These are phyloP conservation scores for Caenorhabditis sulstoni DNA, from an alignment of 2,888 invertebrate genomes.

Conservation along the genomic window DNA sequence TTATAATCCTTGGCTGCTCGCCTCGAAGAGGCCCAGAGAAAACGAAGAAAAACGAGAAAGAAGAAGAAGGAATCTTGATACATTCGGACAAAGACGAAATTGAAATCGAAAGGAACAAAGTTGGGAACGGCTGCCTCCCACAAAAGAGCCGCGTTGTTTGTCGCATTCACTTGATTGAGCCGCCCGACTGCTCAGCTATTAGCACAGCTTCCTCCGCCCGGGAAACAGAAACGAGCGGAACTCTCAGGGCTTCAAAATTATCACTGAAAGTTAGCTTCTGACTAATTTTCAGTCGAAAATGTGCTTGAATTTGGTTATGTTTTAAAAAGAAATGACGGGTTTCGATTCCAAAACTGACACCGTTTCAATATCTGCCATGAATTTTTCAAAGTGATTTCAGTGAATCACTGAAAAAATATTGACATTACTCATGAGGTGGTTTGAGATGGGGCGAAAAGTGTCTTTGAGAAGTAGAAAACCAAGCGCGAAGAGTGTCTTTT, in stretches of 20 bases:
- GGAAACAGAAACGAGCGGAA: not conserved
- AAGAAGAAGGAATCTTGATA: conserved; percentile 42
- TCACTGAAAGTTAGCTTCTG: too few species aligned
- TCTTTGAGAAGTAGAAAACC: not conserved
- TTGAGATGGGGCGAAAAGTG: too few species aligned
- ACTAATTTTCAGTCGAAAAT: too few species aligned
- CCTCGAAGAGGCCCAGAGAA: conserved; percentile 11
- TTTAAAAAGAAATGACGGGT: too few species aligned
- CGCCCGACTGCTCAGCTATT: conserved; percentile 13
- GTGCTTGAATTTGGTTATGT: too few species aligned
- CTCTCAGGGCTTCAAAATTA: too few species aligned
- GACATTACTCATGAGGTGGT: conserved; percentile 34
- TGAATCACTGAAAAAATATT: conserved; percentile 45
- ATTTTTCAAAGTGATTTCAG: conserved; percentile 2
- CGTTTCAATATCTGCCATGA: too few species aligned
- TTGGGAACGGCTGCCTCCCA: conserved; percentile 27
- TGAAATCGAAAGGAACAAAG: conserved; percentile 26
- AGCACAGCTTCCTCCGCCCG: not conserved
- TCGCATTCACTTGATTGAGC: conserved; percentile 49
- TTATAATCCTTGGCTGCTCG: conserved; percentile 53
- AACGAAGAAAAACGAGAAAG: conserved; percentile 16
- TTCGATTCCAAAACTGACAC: too few species aligned
- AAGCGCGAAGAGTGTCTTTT: not conserved
- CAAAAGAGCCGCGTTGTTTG: conserved; percentile 42
- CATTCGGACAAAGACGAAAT: conserved; percentile 37